phyloP scores from a whole-genome alignment of 2,888 invertebrate genomes.

The Anorthoa munda region DNA sequence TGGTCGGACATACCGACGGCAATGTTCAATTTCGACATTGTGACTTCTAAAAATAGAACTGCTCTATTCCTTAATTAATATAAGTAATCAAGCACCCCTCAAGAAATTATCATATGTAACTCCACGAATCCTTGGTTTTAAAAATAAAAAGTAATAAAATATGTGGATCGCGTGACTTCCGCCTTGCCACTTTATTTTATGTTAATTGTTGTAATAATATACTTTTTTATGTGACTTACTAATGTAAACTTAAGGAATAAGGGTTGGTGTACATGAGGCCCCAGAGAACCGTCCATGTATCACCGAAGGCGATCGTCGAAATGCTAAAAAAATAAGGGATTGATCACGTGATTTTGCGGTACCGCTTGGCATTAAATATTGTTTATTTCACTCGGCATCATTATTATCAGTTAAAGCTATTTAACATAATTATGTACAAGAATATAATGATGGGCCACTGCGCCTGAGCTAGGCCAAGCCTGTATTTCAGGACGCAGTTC shows the following conservation, averaged over 20 bases:
- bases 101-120: slow-evolving; percentile 28
- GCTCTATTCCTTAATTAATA: neutral
- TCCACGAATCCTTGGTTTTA: slow-evolving; percentile 45
- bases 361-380: no score
- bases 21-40: neutral
- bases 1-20: no score
- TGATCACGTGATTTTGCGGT: no score
- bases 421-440: no score
- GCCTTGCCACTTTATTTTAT: slow-evolving; percentile 60
- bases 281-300: no score
- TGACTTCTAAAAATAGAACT: neutral
- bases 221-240: slow-evolving; percentile 57
- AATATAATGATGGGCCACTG: no score
- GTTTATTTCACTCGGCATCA: no score
- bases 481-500: no score
- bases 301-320: no score
- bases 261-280: neutral
- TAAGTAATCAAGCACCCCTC: slow-evolving; percentile 14
- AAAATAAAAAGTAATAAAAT: slow-evolving; percentile 45
- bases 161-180: slow-evolving; percentile 89
- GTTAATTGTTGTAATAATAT: slow-evolving; percentile 69
- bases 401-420: no score
- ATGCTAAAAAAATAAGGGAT: no score
- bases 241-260: slow-evolving; percentile 58
- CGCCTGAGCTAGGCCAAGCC: no score